A percentile compares a stretch with the other conserved stretches of the same genome.
phyloP scores from a whole-genome alignment of 2,888 invertebrate genomes.

The Drosophila macrospina region DNA sequence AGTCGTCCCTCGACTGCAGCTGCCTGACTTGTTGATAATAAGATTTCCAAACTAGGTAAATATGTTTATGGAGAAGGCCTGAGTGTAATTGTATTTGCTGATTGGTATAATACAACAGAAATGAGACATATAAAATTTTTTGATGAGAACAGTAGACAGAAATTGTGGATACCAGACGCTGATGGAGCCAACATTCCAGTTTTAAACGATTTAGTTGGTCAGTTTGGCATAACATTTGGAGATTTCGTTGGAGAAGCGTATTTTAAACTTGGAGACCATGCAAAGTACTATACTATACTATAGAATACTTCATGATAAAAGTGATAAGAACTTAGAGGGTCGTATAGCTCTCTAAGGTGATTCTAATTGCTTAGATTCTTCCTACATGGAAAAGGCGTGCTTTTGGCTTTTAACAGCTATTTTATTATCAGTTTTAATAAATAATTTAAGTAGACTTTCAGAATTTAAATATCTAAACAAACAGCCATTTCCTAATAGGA shows the following conservation, averaged over 20 bases:
- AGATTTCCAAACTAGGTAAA: conserved; percentile 92
- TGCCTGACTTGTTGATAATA: conserved; percentile 97
- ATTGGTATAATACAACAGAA: conserved; percentile 97
- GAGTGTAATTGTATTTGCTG: conserved; percentile 96
- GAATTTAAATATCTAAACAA: conserved; percentile 74
- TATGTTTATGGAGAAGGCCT: conserved; percentile 92
- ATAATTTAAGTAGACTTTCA: conserved; percentile 87
- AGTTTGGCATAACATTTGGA: conserved; percentile 94
- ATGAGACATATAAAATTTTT: conserved; percentile 98
- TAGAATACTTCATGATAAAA: conserved; percentile 84
- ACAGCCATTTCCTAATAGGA: conserved; percentile 89
- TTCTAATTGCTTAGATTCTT: conserved; percentile 97
- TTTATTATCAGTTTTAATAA: conserved; percentile 91
- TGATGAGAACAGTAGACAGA: conserved; percentile 97
- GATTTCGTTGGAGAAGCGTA: conserved; percentile 94
- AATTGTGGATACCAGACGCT: conserved; percentile 96
- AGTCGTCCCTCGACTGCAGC: conserved; percentile 98
- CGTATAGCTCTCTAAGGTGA: conserved; percentile 96
- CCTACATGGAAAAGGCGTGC: conserved; percentile 93
- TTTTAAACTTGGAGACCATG: conserved; percentile 94
- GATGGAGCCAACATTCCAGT: conserved; percentile 97
- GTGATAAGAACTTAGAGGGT: conserved; percentile 86
- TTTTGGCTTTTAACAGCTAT: conserved; percentile 97
- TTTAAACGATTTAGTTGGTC: conserved; percentile 93
- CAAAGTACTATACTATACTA: conserved; percentile 95